Evolutionary conservation across 2,113 vertebrate genomes (phyloP), one percentile per base, ranked within the genome.

Genomic region (Neodon shergylaensis): DNA sequence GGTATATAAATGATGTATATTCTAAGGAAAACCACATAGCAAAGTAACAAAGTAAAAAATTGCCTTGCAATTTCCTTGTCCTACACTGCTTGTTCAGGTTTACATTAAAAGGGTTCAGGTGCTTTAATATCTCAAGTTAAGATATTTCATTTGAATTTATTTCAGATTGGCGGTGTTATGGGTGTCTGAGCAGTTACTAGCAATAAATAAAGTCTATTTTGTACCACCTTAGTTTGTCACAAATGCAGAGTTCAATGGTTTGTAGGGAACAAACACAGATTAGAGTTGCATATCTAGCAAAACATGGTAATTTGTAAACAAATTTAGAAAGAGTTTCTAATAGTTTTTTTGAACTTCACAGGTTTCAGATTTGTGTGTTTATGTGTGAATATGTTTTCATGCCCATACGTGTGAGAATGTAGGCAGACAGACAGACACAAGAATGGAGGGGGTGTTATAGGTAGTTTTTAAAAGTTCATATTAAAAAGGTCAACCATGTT

Each of bases 81-180:
- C 10, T 82, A 22, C 1, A 28, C 14, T 77, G 4, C 47, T 74
- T 91, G 0, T 22, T 77, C 68, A 81, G 1, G 44, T 91, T 58
- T 58, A 61, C 42, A 87, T 4, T 92, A 54, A 84, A 52, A 47
- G 21, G 9, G 11, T 58, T 77, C 16, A 81, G 21, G 0, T 85
- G 42, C 19, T 85, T 76, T 91, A 58, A 47, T 91, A n/a, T 39
- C 44, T 88, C 4, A 86, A 77, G 16, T 76, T 88, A 63, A 92
- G 2, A 76, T 10, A 91, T 68, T 84, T 78, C 42, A 78, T 66
- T 61, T 92, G 52, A 88, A 93, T 95, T n/a, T 90, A 11, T 74
- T 85, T 85, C 49, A 44, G 6, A 58, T 26, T 77, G 2, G 7
- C 54, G 77, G 31, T 85, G 68, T 70, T 26, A 85, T 19, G 47